These are phyloP conservation scores for Drosophila atroscutellata DNA, from an alignment of 2,888 invertebrate genomes.

Conservation along the genomic window DNA sequence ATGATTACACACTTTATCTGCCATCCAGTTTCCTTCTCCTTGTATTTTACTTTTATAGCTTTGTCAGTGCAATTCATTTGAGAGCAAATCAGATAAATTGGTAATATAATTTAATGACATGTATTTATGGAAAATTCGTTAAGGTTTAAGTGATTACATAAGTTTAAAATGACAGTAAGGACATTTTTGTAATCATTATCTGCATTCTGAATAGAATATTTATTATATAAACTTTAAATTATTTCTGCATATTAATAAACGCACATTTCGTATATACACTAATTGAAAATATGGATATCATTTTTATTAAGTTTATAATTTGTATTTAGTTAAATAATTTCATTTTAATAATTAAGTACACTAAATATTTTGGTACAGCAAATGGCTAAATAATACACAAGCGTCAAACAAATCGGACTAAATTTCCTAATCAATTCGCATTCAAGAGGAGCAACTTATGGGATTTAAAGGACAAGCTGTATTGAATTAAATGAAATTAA, in stretches of 20 bases:
- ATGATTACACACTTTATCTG: not conserved
- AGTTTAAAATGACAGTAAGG: not conserved
- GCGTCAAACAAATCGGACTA: not conserved
- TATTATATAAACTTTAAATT: not conserved
- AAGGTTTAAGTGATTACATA: not conserved
- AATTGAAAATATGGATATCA: not conserved
- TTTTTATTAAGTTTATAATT: not conserved
- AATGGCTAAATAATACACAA: not conserved
- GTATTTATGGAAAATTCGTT: not conserved
- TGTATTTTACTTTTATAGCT: slow-evolving; percentile 3
- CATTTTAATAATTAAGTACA: no score
- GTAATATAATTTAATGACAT: not conserved
- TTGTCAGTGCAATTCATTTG: not conserved
- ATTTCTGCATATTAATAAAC: not conserved
- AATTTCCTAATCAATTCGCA: not conserved
- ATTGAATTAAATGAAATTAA: slow-evolving; percentile 16
- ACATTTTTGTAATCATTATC: not conserved
- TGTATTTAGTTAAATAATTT: no score
- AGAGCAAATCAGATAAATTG: slow-evolving; percentile 4
- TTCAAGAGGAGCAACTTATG: no score
- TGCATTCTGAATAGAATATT: not conserved
- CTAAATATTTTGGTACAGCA: no score
- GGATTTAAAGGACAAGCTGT: not conserved
- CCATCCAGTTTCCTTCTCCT: not conserved
- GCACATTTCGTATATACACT: not conserved